Base-by-base conservation (phyloP, 1,140 invertebrate species). In the Mercenaria mercenaria region DNA sequence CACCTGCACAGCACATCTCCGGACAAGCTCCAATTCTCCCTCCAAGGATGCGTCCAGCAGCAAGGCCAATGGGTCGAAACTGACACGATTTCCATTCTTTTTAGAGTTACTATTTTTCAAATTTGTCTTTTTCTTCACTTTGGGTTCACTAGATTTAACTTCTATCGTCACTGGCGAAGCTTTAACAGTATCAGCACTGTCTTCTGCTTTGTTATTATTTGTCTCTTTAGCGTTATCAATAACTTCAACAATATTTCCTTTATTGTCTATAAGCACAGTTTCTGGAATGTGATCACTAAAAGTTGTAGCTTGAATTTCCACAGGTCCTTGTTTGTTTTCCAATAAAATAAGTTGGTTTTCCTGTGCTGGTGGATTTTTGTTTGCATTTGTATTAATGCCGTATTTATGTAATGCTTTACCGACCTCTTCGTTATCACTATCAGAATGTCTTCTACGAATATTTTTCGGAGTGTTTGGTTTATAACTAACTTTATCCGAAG, bases 1-100 rank as follows among this genome's bases (percentile, higher is more conserved):
- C 74, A 99, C 99, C 97, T 99, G 98, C 94, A 97, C 97, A 37
- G 99, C 98, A 59, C 99, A 99, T 96, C 98, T 98, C 96, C 98
- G 98, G 1, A 99, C 99, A 72, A 99, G 97, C 94, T 99, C 99
- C 91, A 99, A 96, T 96, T 99, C 99, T 39, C 99, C 99, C 96
- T 99, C 99, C 69, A 99, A 97, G 93, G 99, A 99, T 37, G 99
- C 99, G 96, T 99, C 99, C 90, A 99, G 96, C 15, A 99, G 96
- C 37, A 99, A 96, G 3, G 99, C 99, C 80, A 99, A 96, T 15
- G 99, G 99, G 97, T 99, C 99, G 95, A 99, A 99, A 95, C 98
- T 99, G 15, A 99, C 99, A 91, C 98, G 84, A 43, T 93, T 93
- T 91, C 98, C 90, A 64, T 94, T 90, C 52, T 92, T 93, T 10